These are phyloP conservation scores for Mamestra brassicae DNA, from an alignment of 2,888 invertebrate genomes.

Conservation along the genomic window DNA sequence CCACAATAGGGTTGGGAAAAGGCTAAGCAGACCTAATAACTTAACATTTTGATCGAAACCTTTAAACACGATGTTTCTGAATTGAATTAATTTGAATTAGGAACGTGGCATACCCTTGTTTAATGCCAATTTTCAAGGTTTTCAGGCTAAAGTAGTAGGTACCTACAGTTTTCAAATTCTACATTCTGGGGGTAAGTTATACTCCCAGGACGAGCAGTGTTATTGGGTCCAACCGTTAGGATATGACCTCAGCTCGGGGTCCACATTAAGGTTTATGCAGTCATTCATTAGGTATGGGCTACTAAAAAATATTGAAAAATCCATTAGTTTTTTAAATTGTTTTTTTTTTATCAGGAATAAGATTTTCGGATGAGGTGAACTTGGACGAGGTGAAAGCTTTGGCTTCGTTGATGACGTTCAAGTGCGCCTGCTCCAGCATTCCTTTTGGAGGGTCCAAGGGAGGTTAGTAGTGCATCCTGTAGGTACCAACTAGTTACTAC, in stretches of 20 bases:
- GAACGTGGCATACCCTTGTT: too few relatives aligned
- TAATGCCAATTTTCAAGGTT: too few relatives aligned
- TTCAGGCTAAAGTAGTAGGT: too few relatives aligned
- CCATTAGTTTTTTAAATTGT: too few relatives aligned
- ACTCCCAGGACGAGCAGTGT: not conserved
- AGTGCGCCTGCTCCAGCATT: slow-evolving; percentile 95
- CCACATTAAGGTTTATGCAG: too few relatives aligned
- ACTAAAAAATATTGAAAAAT: too few relatives aligned
- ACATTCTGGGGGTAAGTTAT: too few relatives aligned
- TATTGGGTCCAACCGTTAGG: not conserved
- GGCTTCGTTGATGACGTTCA: slow-evolving; percentile 95
- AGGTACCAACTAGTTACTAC: not conserved
- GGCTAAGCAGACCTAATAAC: not conserved
- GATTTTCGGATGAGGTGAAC: slow-evolving; percentile 92
- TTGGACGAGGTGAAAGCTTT: slow-evolving; percentile 95
- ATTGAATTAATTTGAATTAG: too few relatives aligned
- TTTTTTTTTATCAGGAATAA: slow-evolving; percentile 89
- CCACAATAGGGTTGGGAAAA: not conserved
- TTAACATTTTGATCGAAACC: not conserved
- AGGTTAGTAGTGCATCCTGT: slow-evolving; percentile 68
- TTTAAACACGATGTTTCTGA: too few relatives aligned
- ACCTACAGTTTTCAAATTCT: too few relatives aligned
- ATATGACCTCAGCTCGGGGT: too few relatives aligned
- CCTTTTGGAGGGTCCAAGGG: slow-evolving; percentile 95
- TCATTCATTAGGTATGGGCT: too few relatives aligned